Conservation (phyloP, 2,888 invertebrate genomes). For the Drosophila stalkeri region DNA sequence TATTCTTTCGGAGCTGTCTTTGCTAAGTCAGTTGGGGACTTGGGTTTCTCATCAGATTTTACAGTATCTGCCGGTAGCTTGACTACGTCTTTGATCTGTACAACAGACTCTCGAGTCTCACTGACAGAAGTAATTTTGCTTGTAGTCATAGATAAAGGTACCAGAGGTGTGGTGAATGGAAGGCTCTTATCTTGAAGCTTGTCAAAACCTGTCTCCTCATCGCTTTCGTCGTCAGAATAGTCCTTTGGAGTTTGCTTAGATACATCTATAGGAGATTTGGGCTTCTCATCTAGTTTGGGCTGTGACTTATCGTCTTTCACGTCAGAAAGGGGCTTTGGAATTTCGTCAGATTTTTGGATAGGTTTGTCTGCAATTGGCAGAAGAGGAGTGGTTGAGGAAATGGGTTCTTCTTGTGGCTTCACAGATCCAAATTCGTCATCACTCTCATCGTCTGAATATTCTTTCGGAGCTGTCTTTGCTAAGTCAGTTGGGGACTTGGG, state of each 20-base stretch:
- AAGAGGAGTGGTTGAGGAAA: not conserved
- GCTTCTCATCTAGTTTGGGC: not conserved
- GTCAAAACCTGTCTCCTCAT: not conserved
- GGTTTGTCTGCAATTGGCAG: not conserved
- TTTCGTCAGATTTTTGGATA: not conserved
- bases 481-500: conserved; percentile 1
- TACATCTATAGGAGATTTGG: not conserved
- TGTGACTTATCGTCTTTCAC: not conserved
- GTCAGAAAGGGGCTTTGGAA: not conserved
- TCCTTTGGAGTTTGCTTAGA: not conserved
- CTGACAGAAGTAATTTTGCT: not conserved
- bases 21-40: not conserved
- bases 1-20: not conserved
- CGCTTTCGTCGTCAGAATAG: conserved; percentile 6
- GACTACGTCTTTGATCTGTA: not conserved
- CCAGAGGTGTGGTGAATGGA: not conserved
- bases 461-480: not conserved
- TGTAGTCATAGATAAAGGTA: not conserved
- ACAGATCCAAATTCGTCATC: not conserved
- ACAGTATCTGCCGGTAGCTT: not conserved
- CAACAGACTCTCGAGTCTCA: not conserved
- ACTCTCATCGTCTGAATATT: conserved; percentile 2
- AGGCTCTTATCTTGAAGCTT: not conserved
- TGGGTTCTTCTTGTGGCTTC: not conserved
- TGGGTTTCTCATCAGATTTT: not conserved